Base-by-base conservation (phyloP, 2,113 vertebrate species). In the Silurus meridionalis region DNA sequence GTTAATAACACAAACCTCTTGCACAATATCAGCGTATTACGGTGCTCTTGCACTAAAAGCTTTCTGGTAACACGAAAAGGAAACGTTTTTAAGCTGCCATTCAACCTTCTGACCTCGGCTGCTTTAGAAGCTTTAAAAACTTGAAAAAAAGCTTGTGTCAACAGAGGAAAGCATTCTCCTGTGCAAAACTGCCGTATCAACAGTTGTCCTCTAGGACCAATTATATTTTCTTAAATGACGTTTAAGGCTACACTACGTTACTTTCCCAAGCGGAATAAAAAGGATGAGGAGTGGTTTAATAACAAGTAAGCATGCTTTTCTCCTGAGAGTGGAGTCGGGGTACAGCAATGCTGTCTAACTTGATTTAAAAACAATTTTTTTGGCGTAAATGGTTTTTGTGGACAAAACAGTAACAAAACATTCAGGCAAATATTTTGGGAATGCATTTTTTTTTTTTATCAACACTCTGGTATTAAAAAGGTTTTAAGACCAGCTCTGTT, bases 91-190 rank as follows among this genome's bases (percentile, higher is more conserved):
- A 55, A 55, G 23, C 7, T n/a, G 50, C 52, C 52, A 53, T 78
- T 78, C 74, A 78, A 25, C 52, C 52, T 55, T 14, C 23, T 55
- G 52, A 53, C 52, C 74, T 78, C 74, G 3, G 50, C 50, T 25
- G 23, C 74, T 78, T 55, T 25, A 78, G 74, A 55, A 79, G 75
- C 53, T n/a, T 25, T 78, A 7, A n/a, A 78, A 78, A 17, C 28
- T 79, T 37, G 37, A 37, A 37, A 37, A 37, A 37, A 37, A 78
- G 55, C 52, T 78, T 9, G 13, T 25, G n/a, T 79, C 75, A 79
- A 1, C 52, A 79, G 53, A 79, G 53, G 53, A 79, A 79, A 57
- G 3, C 53, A 57, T 57, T 37, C 75, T 1, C 23, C 25, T 48
- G 75, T 58, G 28, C 53, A 8, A 57, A 37, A 37, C 37, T 3